Evolutionary conservation across 2,113 vertebrate genomes (phyloP), one percentile per base, ranked within the genome.

Genomic region (Corvus moneduloides): DNA sequence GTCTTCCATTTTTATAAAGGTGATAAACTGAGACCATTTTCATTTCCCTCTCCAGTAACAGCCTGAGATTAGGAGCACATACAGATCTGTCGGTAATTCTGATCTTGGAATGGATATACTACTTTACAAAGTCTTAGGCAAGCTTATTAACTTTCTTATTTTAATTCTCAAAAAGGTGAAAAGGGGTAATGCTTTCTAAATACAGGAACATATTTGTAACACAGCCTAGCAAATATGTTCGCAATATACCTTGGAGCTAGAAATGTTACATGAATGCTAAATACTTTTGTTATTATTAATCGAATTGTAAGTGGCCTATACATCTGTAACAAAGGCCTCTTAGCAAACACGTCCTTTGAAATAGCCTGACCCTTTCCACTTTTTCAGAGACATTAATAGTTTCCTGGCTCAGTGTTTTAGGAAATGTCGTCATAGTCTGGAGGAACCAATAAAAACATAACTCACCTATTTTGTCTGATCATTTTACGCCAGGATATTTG

Each of bases 391-490:
- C 94, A 83, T 97, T 98, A 97, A 98, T 96, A 97, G 96, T 97
- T 98, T 98, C 97, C 97, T 98, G 97, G 97, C 97, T 97, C 81
- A 76, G 61, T 91, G 84, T 97, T 95, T 97, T 97, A 97, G 97
- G 97, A 98, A 98, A 98, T 98, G 97, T 96, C 91, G 30, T 98
- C 97, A 98, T 97, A 92, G 97, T 98, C 96, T 98, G 84, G 95
- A 96, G 96, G 97, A 98, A 98, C 97, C 97, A 98, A 96, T 98
- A 98, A 98, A 98, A 98, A 97, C 95, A 98, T 96, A 98, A 98
- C 95, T 97, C 97, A 97, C 97, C 93, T 98, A 94, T 97, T 98
- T 97, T 97, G 97, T 97, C 96, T 97, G 93, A 90, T 95, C 89
- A 81, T 79, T 97, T 97, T 95, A 87, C 56, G 87, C 97, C 94